Evolutionary conservation across 1,140 invertebrate species (phyloP).

Genomic region (Zaprionus kolodkinae): DNA sequence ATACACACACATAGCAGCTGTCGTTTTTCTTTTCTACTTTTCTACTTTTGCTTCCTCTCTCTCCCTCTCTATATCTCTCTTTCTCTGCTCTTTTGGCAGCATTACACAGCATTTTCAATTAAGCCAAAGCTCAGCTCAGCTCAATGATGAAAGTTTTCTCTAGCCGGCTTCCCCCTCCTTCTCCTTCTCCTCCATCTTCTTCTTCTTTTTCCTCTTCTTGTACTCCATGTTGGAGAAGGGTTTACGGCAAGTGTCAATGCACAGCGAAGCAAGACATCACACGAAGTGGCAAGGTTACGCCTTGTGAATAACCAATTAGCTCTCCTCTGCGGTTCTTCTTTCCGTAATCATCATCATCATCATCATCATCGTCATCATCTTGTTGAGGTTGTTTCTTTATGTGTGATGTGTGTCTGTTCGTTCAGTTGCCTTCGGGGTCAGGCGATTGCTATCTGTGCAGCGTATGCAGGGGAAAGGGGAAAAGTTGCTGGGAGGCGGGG

Average conservation of each 20-base stretch:
- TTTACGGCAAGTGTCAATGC: constrained; percentile 41
- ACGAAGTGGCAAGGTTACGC: constrained; percentile 79
- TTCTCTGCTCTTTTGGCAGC: constrained; percentile 38
- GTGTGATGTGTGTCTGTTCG: background rate
- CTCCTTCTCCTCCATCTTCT: constrained; percentile 15
- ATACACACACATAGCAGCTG: constrained; percentile 58
- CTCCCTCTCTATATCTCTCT: no score
- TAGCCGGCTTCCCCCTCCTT: background rate
- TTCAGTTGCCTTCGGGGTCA: constrained; percentile 37
- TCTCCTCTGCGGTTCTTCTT: constrained; percentile 65
- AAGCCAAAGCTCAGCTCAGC: constrained; percentile 46
- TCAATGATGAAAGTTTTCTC: constrained; percentile 51
- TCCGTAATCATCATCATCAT: constrained; percentile 24
- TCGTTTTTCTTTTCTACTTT: constrained; percentile 56
- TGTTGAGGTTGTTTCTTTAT: constrained; percentile 3
- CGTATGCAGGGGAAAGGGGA: background rate
- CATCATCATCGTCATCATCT: constrained; percentile 12
- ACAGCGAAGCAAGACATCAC: constrained; percentile 65
- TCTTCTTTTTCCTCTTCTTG: constrained; percentile 31
- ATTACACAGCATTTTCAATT: constrained; percentile 80
- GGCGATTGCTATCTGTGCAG: constrained; percentile 33
- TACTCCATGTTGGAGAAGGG: constrained; percentile 21
- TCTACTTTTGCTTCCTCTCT: constrained; percentile 5
- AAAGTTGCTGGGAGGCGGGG: background rate
- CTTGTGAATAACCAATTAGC: constrained; percentile 79